Conservation (phyloP, 2,888 invertebrate species). For the Mactromeris polynyma region DNA sequence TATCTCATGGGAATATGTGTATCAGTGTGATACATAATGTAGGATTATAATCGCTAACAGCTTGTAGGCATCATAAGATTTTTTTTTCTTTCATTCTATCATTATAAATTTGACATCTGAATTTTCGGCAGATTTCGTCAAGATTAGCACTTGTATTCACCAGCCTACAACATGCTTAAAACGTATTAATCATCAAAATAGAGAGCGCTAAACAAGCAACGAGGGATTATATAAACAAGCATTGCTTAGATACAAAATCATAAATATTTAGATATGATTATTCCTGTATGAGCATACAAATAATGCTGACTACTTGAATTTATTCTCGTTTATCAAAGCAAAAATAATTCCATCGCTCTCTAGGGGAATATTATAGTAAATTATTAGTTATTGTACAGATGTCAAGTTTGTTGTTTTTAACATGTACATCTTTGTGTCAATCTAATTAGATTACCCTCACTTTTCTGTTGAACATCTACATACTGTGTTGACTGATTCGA, state of each 20-base stretch:
- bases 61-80: background rate
- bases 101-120: conserved; percentile 16
- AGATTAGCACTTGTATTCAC: background rate
- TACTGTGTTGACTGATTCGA: no score
- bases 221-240: background rate
- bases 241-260: conserved; percentile 8
- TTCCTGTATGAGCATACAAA: background rate
- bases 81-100: background rate
- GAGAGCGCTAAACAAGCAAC: background rate
- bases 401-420: no score
- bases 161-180: background rate
- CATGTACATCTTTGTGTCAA: no score
- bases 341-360: background rate
- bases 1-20: conserved; percentile 31
- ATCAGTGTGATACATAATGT: background rate
- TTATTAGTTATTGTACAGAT: no score
- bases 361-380: no score
- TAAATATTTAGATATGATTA: conserved; percentile 1
- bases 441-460: no score
- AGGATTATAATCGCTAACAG: conserved; percentile 20
- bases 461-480: no score
- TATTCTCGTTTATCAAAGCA: background rate
- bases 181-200: conserved; percentile 1
- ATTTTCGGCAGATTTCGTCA: background rate
- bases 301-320: background rate